Evolutionary conservation across 1,140 invertebrate species (phyloP).

Genomic region (Zaprionus africanus): DNA sequence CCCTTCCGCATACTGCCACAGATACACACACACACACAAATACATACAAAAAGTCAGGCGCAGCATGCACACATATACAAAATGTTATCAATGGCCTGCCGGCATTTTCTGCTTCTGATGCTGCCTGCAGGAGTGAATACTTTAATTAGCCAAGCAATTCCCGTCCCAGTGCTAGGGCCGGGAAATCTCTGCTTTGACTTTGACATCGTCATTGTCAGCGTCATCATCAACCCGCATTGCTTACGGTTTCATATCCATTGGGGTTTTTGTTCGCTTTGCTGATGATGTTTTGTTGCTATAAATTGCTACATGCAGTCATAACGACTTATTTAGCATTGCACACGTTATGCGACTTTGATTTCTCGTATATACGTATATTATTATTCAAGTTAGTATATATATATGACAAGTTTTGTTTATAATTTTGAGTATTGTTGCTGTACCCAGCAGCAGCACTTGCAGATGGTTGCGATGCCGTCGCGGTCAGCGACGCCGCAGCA

Average conservation of each 20-base stretch:
- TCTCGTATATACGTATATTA: slow-evolving; percentile 8
- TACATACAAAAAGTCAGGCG: neutral
- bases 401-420: slow-evolving; percentile 37
- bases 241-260: slow-evolving; percentile 56
- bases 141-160: slow-evolving; percentile 3
- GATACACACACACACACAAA: neutral
- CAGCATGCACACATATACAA: neutral
- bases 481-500: slow-evolving; percentile 43
- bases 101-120: slow-evolving; percentile 16
- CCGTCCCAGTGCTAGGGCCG: neutral
- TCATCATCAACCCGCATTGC: slow-evolving; percentile 29
- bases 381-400: neutral
- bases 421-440: slow-evolving; percentile 45
- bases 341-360: slow-evolving; percentile 56
- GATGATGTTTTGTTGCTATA: slow-evolving; percentile 38
- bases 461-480: slow-evolving; percentile 29
- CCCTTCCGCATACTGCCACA: slow-evolving; percentile 9
- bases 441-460: slow-evolving; percentile 38
- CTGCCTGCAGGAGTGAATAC: neutral
- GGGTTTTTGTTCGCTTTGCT: slow-evolving; percentile 43
- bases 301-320: slow-evolving; percentile 64
- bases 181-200: slow-evolving; percentile 25
- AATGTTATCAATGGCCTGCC: slow-evolving; percentile 56
- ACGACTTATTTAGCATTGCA: slow-evolving; percentile 65
- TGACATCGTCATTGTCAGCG: slow-evolving; percentile 47